A percentile compares a stretch with the other conserved stretches of the same genome.
phyloP scores from a whole-genome alignment of 2,888 invertebrate genomes.

The Nomada ruficornis region DNA sequence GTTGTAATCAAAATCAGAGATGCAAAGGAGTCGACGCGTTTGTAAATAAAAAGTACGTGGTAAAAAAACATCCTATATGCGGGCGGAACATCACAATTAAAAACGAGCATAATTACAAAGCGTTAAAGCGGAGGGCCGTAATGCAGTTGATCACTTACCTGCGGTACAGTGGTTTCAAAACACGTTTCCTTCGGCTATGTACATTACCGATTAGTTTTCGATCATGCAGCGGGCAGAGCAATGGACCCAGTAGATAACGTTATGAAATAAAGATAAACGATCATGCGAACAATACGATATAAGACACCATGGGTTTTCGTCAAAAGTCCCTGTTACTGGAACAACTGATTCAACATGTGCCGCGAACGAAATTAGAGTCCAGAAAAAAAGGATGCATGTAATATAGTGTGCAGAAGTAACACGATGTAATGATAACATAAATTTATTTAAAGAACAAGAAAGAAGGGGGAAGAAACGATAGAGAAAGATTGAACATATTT shows the following conservation, averaged over 20 bases:
- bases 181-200: constrained; percentile 65
- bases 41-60: constrained; percentile 8
- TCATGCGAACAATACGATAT: constrained; percentile 76
- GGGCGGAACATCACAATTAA: constrained; percentile 55
- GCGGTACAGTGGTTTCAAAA: constrained; percentile 39
- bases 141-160: constrained; percentile 79
- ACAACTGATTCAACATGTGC: constrained; percentile 37
- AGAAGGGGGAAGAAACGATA: constrained; percentile 62
- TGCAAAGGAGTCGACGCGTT: background rate
- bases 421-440: constrained; percentile 55
- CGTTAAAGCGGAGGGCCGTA: constrained; percentile 71
- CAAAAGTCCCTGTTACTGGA: constrained; percentile 61
- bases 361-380: constrained; percentile 46
- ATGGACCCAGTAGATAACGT: constrained; percentile 80
- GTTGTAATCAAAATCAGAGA: background rate
- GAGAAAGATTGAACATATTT: constrained; percentile 68
- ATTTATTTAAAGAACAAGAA: constrained; percentile 41
- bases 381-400: constrained; percentile 57
- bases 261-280: constrained; percentile 75
- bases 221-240: constrained; percentile 82
- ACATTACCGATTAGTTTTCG: constrained; percentile 79
- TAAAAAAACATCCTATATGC: constrained; percentile 33
- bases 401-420: constrained; percentile 53
- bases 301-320: constrained; percentile 58
- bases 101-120: constrained; percentile 66